A percentile compares a stretch with the other conserved stretches of the same genome.
phyloP scores from a whole-genome alignment of 1,140 invertebrate species.

The Caenorhabditis brenneri region DNA sequence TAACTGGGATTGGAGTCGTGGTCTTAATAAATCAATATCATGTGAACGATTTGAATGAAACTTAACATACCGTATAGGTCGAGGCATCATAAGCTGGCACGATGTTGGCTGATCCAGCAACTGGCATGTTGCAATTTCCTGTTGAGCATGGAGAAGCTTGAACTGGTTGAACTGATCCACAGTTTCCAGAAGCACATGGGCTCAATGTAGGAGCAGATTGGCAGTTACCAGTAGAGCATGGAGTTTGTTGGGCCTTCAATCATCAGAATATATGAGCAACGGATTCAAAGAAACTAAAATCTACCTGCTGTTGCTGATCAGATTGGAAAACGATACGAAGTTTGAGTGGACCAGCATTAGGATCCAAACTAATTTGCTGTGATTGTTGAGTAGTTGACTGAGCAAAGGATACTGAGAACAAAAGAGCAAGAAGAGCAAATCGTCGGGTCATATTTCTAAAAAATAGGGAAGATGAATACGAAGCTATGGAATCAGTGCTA shows the following conservation, averaged over 20 bases:
- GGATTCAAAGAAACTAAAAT: too few species aligned
- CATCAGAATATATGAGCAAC: too few species aligned
- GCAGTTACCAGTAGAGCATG: slow-evolving; percentile 10
- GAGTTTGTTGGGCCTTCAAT: slow-evolving; percentile 3
- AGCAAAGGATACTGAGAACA: background rate
- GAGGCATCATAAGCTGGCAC: slow-evolving; percentile 3
- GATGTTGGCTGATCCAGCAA: slow-evolving; percentile 9
- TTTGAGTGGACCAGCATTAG: slow-evolving; percentile 7
- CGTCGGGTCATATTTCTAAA: background rate
- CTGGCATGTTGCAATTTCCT: slow-evolving; percentile 11
- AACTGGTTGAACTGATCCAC: background rate
- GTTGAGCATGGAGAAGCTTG: slow-evolving; percentile 16
- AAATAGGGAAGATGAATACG: too few species aligned
- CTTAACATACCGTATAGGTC: slow-evolving; percentile 26
- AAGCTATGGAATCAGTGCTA: too few species aligned
- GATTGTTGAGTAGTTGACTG: background rate
- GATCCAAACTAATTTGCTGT: slow-evolving; percentile 22
- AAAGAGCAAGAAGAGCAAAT: background rate
- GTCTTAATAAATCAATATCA: background rate
- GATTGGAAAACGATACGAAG: slow-evolving; percentile 29
- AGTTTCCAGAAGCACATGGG: background rate
- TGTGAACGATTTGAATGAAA: too few species aligned
- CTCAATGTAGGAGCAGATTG: background rate
- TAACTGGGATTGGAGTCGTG: slow-evolving; percentile 5
- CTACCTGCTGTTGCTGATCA: background rate